Conservation (phyloP, 2,113 vertebrate genomes). For the Corydoras maculifer region DNA sequence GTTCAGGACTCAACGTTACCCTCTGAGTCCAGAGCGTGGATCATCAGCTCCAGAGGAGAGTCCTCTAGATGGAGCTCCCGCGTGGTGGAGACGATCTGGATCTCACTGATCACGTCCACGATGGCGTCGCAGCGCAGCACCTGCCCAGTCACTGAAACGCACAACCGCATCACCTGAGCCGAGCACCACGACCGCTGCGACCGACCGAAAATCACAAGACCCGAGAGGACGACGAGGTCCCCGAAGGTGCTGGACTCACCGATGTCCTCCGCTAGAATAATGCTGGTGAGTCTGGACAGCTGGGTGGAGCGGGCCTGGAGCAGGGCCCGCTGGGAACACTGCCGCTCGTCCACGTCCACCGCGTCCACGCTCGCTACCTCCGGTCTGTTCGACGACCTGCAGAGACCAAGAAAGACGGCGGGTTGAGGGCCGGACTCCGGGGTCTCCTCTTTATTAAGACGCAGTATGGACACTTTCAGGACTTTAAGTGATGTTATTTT, state of each 20-base stretch:
- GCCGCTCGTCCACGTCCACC: slow-evolving; percentile 58
- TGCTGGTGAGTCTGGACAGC: slow-evolving; percentile 65
- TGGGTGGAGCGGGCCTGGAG: slow-evolving; percentile 82
- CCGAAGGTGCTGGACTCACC: slow-evolving; percentile 60
- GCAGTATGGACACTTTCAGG: too few species aligned
- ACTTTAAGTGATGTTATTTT: too few species aligned
- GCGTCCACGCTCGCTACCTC: slow-evolving; percentile 86
- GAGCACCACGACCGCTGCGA: background rate
- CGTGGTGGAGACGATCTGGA: slow-evolving; percentile 90
- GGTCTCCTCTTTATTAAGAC: too few species aligned
- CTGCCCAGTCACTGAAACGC: slow-evolving; percentile 79
- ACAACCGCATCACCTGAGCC: slow-evolving; percentile 1
- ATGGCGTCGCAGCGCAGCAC: slow-evolving; percentile 91
- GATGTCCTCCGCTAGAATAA: slow-evolving; percentile 87
- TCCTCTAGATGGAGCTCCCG: slow-evolving; percentile 93
- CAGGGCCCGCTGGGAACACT: slow-evolving; percentile 81
- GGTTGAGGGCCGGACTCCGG: too few species aligned
- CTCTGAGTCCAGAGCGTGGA: slow-evolving; percentile 90
- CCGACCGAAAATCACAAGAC: background rate
- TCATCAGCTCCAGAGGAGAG: slow-evolving; percentile 82
- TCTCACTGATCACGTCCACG: slow-evolving; percentile 82
- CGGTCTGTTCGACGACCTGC: slow-evolving; percentile 84
- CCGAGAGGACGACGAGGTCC: too few species aligned
- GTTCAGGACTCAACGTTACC: slow-evolving; percentile 56
- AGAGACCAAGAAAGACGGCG: background rate